Conservation (phyloP, 2,888 invertebrate genomes). For the Pedicia rivosa region DNA sequence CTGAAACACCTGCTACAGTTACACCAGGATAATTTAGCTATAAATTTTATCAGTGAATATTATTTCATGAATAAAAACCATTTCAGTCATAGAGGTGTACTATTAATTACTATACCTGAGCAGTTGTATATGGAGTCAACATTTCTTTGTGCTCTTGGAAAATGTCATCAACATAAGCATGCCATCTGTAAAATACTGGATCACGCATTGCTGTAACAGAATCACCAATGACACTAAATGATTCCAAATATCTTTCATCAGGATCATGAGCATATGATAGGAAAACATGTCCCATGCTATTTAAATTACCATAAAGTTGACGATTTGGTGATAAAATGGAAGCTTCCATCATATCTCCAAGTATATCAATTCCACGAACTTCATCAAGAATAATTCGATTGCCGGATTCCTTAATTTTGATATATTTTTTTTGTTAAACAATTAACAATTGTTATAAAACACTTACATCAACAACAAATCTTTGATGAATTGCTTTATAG, state of each 20-base stretch:
- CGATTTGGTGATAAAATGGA: slow-evolving; percentile 49
- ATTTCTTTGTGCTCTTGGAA: slow-evolving; percentile 55
- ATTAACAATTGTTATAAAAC: slow-evolving; percentile 10
- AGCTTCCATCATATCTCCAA: slow-evolving; percentile 67
- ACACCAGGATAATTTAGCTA: slow-evolving; percentile 11
- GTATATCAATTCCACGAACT: slow-evolving; percentile 52
- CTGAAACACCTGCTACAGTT: slow-evolving; percentile 15
- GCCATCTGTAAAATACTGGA: slow-evolving; percentile 76
- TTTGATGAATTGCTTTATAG: slow-evolving; percentile 49
- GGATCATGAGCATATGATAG: slow-evolving; percentile 67
- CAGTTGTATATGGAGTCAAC: slow-evolving; percentile 40
- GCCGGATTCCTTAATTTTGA: background rate
- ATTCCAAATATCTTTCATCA: slow-evolving; percentile 50
- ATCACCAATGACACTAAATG: slow-evolving; percentile 62
- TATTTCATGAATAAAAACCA: too few relatives aligned
- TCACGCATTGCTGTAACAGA: slow-evolving; percentile 74
- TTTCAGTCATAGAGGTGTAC: background rate
- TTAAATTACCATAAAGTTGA: slow-evolving; percentile 58
- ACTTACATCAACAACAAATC: slow-evolving; percentile 36
- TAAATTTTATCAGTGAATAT: too few relatives aligned
- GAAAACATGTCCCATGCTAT: slow-evolving; percentile 67
- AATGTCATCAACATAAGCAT: slow-evolving; percentile 56
- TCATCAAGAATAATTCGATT: slow-evolving; percentile 19
- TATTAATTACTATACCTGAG: too few relatives aligned
- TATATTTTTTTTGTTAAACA: background rate